phyloP scores from a whole-genome alignment of 2,797 vertebrate genomes.

The Erethizon dorsatum region DNA sequence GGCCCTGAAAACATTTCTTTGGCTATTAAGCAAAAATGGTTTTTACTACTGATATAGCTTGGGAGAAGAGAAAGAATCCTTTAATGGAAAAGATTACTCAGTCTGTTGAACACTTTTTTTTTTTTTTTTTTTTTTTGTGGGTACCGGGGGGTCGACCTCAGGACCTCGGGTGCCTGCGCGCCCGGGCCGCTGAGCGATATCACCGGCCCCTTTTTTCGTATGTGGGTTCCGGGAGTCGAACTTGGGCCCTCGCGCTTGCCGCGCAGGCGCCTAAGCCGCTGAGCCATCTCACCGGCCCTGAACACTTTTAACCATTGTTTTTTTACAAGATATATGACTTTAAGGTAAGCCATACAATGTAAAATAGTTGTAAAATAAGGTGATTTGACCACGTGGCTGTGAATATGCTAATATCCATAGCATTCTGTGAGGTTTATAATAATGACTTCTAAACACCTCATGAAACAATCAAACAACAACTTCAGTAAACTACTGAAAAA shows the following conservation, averaged over 20 bases:
- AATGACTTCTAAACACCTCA: conserved; percentile 9
- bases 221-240: too few relatives aligned
- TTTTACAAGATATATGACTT: background rate
- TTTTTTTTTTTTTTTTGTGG: too few relatives aligned
- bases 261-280: too few relatives aligned
- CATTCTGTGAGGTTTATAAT: background rate
- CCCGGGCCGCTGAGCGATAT: too few relatives aligned
- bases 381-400: background rate
- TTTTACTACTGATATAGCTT: conserved; percentile 32
- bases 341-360: background rate
- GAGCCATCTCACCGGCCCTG: too few relatives aligned
- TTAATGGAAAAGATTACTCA: background rate
- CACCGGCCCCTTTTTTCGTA: too few relatives aligned
- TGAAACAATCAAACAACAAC: conserved; percentile 1
- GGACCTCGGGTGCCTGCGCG: too few relatives aligned
- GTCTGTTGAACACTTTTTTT: background rate
- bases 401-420: background rate
- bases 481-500: conserved; percentile 46
- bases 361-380: background rate
- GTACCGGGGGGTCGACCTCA: too few relatives aligned
- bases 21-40: conserved; percentile 30
- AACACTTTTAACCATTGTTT: background rate
- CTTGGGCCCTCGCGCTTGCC: too few relatives aligned
- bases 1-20: conserved; percentile 36
- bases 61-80: background rate